phyloP scores from a whole-genome alignment of 1,140 invertebrate genomes.

The Prorops nasuta region DNA sequence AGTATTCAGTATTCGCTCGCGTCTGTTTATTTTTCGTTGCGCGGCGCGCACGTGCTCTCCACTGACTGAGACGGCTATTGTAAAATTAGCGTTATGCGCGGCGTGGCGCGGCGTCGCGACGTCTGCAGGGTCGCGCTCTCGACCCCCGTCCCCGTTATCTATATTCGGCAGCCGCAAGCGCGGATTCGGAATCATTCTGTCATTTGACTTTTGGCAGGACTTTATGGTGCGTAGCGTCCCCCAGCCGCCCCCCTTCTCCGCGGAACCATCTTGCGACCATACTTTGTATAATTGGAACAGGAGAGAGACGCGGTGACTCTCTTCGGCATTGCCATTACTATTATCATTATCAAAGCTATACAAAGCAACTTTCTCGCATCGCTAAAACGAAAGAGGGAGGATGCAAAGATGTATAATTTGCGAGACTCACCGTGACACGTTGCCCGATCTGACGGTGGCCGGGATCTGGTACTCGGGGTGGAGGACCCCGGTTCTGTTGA shows the following conservation, averaged over 20 bases:
- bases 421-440: slow-evolving; percentile 51
- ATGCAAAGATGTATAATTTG: neutral
- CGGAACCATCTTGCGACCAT: neutral
- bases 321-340: too few species aligned
- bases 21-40: neutral
- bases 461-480: slow-evolving; percentile 52
- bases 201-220: slow-evolving; percentile 21
- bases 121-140: slow-evolving; percentile 52
- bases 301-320: too few species aligned
- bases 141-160: slow-evolving; percentile 45
- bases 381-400: neutral
- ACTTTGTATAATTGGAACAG: too few species aligned
- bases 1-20: too few species aligned
- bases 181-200: slow-evolving; percentile 27
- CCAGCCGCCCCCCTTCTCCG: slow-evolving; percentile 27
- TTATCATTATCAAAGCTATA: too few species aligned
- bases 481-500: slow-evolving; percentile 48
- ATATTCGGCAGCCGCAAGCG: slow-evolving; percentile 37
- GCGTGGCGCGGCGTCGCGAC: slow-evolving; percentile 54
- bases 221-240: slow-evolving; percentile 43
- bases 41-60: slow-evolving; percentile 14
- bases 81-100: slow-evolving; percentile 56
- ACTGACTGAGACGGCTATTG: slow-evolving; percentile 49
- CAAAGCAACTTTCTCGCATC: neutral
- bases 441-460: slow-evolving; percentile 44